These are phyloP conservation scores for Malacoctenus gilli DNA, from an alignment of 2,797 vertebrate genomes.

Conservation along the genomic window DNA sequence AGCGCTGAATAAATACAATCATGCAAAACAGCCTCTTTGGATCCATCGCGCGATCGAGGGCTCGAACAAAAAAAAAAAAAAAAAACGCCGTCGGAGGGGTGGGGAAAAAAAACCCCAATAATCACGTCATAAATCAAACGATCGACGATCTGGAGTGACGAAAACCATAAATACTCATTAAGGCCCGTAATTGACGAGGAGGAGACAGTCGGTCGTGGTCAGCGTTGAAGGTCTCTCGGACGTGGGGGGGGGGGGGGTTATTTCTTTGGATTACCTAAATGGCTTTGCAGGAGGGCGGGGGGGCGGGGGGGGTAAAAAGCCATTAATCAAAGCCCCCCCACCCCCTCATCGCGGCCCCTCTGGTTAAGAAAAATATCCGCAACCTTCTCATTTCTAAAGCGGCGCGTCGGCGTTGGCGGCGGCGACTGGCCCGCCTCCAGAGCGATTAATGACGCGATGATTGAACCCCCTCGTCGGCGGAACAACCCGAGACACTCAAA, in stretches of 20 bases:
- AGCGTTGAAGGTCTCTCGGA: constrained; percentile 69
- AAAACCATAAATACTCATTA: constrained; percentile 72
- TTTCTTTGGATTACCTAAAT: constrained; percentile 89
- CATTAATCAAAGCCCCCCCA: constrained; percentile 92
- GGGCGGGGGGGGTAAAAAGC: constrained; percentile 83
- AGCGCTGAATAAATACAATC: constrained; percentile 63
- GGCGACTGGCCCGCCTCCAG: constrained; percentile 85
- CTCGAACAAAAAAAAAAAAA: constrained; percentile 25
- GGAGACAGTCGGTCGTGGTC: constrained; percentile 48
- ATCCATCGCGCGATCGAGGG: constrained; percentile 44
- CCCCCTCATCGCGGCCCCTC: no score
- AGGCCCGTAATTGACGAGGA: constrained; percentile 63
- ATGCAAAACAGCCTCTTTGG: constrained; percentile 55
- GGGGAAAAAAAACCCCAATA: no score
- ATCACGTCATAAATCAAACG: constrained; percentile 23
- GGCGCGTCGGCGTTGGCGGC: constrained; percentile 84
- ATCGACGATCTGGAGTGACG: constrained; percentile 51
- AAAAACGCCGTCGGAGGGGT: not conserved
- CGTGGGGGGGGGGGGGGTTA: constrained; percentile 81
- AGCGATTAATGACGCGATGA: constrained; percentile 79
- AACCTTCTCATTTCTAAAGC: constrained; percentile 96
- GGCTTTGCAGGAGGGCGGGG: constrained; percentile 78
- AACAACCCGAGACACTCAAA: constrained; percentile 92
- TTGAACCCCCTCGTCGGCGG: constrained; percentile 87
- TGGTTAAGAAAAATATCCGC: constrained; percentile 94